Conservation (phyloP, 2,888 invertebrate genomes). For the Ellobium chinense region DNA sequence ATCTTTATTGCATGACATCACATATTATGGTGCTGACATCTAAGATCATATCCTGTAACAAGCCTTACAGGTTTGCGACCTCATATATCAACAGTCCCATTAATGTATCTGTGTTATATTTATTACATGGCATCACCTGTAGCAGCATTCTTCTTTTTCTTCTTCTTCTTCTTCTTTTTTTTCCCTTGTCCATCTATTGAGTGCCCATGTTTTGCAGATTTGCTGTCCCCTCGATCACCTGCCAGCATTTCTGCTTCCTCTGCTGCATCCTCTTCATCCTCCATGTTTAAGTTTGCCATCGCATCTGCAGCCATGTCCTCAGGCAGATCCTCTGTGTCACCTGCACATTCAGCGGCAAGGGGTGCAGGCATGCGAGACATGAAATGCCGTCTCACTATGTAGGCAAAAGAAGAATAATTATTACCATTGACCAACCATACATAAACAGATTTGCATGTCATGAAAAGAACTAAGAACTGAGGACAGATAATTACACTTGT, state of each 20-base stretch:
- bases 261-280: constrained; percentile 53
- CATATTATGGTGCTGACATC: too few species aligned
- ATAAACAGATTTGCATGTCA: too few species aligned
- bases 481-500: too few species aligned
- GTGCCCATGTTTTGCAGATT: constrained; percentile 32
- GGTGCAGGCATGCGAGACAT: constrained; percentile 53
- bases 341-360: constrained; percentile 56
- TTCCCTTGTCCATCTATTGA: neutral
- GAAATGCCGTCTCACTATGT: constrained; percentile 60
- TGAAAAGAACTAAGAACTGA: too few species aligned
- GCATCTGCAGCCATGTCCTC: constrained; percentile 43
- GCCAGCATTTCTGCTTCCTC: constrained; percentile 36
- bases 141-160: constrained; percentile 38
- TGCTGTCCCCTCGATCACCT: constrained; percentile 22
- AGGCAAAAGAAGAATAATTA: neutral
- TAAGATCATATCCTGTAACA: too few species aligned
- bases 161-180: constrained; percentile 47
- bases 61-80: neutral
- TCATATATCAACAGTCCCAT: too few species aligned
- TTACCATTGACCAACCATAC: too few species aligned
- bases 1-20: too few species aligned
- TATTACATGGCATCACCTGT: neutral
- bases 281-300: constrained; percentile 51
- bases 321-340: constrained; percentile 51
- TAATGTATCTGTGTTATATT: too few species aligned